Percentiles rank a stretch among this genome's conserved stretches.
These are phyloP conservation scores for Mnemiopsis leidyi DNA, from an alignment of 37 sponge, comb jelly and placozoan species.

Conservation along the genomic window DNA sequence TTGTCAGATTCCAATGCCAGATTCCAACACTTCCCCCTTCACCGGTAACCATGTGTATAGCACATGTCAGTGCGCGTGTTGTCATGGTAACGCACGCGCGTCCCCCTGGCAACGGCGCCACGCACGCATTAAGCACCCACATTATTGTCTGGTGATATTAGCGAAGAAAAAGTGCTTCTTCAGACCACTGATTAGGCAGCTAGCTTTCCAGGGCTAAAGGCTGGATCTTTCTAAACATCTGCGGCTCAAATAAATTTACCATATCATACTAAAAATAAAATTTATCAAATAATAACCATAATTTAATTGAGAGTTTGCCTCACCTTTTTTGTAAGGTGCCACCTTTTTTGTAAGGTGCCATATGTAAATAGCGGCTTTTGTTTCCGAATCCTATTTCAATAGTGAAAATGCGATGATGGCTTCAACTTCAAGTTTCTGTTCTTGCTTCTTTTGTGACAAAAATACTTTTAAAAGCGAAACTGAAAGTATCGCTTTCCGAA, in stretches of 20 bases:
- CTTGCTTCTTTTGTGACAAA: no score
- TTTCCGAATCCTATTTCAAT: no score
- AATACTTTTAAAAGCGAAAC: no score
- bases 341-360: no score
- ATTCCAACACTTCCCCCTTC: not conserved
- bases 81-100: not conserved
- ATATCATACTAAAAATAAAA: no score
- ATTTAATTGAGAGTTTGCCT: no score
- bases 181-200: not conserved
- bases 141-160: not conserved
- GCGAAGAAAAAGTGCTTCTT: not conserved
- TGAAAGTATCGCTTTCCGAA: no score
- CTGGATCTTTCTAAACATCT: not conserved
- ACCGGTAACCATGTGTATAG: conserved; percentile 45
- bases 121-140: not conserved
- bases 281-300: no score
- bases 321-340: no score
- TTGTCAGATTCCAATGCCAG: conserved; percentile 45
- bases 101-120: not conserved
- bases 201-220: not conserved
- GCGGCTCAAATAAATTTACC: not conserved
- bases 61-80: not conserved
- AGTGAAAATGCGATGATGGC: no score
- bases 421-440: no score
- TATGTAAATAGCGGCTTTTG: no score